phyloP scores from a whole-genome alignment of 2,888 invertebrate species.

The Pterostichus niger region DNA sequence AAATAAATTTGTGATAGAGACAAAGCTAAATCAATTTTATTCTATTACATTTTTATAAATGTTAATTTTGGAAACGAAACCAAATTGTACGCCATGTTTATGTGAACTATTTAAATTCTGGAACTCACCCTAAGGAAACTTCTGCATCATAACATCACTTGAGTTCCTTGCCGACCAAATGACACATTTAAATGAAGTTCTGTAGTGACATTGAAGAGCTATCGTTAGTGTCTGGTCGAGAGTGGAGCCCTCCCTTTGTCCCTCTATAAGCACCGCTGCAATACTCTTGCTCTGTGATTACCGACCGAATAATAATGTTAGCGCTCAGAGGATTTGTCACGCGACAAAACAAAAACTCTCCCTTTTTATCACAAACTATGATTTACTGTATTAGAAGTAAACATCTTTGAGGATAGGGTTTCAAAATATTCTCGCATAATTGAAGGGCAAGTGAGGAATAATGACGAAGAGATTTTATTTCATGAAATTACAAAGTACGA shows the following conservation, averaged over 20 bases:
- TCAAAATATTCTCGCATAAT: slow-evolving; percentile 8
- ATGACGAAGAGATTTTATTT: slow-evolving; percentile 56
- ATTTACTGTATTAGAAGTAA: neutral
- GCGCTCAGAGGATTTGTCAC: slow-evolving; percentile 4
- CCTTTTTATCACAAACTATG: neutral
- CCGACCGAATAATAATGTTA: slow-evolving; percentile 45
- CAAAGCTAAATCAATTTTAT: no score
- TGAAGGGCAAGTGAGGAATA: slow-evolving; percentile 44
- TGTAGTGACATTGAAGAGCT: slow-evolving; percentile 58
- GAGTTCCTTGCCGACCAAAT: slow-evolving; percentile 68
- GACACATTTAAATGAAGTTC: slow-evolving; percentile 70
- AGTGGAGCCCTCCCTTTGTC: slow-evolving; percentile 5
- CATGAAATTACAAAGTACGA: slow-evolving; percentile 58
- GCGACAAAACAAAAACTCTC: slow-evolving; percentile 12
- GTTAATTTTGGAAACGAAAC: no score
- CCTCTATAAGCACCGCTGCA: slow-evolving; percentile 24
- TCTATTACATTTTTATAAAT: no score
- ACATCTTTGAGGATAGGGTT: slow-evolving; percentile 18
- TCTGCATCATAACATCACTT: no score
- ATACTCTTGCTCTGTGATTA: slow-evolving; percentile 50
- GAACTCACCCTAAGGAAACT: no score
- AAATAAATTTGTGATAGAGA: no score
- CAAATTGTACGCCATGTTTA: no score
- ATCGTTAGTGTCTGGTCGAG: slow-evolving; percentile 35
- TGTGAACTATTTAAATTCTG: no score